phyloP scores from a whole-genome alignment of 1,140 invertebrate genomes.

The Protaetia brevitarsis region DNA sequence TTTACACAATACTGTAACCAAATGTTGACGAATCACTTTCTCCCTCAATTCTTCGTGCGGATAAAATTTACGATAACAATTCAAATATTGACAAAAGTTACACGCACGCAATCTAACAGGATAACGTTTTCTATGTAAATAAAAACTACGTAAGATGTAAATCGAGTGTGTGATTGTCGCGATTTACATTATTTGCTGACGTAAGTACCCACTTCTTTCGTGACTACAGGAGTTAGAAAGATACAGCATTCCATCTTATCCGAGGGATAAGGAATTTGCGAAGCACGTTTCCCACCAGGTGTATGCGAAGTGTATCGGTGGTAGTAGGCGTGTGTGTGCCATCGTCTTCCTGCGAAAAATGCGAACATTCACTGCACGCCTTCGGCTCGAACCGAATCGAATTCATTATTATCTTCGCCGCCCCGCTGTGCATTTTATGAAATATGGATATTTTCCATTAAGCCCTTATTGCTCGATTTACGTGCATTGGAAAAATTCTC shows the following conservation, averaged over 20 bases:
- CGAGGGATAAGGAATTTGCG: neutral
- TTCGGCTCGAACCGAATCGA: neutral
- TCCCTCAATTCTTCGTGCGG: too few species aligned
- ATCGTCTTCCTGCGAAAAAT: neutral
- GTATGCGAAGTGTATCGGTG: neutral
- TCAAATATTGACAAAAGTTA: neutral
- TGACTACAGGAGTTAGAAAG: neutral
- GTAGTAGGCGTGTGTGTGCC: neutral
- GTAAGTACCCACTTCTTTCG: conserved; percentile 6
- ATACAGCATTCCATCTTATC: neutral
- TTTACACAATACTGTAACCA: too few species aligned
- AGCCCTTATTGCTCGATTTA: neutral
- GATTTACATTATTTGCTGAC: conserved; percentile 2
- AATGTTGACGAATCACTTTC: too few species aligned
- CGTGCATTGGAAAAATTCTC: neutral
- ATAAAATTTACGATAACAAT: neutral
- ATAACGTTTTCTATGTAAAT: conserved; percentile 6
- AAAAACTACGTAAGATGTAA: conserved; percentile 1
- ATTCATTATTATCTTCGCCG: neutral
- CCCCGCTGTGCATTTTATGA: neutral
- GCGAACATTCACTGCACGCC: neutral
- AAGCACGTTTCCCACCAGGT: neutral
- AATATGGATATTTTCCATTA: conserved; percentile 15
- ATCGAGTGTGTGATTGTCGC: conserved; percentile 8
- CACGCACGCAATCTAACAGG: neutral